Percentiles rank a stretch among this genome's conserved stretches.
phyloP scores from a whole-genome alignment of 2,797 vertebrate species.

The Eutrigla gurnardus region DNA sequence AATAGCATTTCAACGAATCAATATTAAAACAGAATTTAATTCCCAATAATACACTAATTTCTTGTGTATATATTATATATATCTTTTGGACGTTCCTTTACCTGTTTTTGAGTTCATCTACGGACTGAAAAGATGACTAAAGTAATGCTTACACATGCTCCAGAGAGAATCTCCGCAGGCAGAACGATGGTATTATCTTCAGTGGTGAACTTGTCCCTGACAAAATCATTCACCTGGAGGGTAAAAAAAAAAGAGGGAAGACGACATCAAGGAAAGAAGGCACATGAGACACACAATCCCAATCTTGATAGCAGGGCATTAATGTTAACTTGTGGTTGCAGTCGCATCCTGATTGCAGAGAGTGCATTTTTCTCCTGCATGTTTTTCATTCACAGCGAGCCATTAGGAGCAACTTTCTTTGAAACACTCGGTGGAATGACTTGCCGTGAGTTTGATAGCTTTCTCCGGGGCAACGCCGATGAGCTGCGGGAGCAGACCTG shows the following conservation, averaged over 20 bases:
- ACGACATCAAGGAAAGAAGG: conserved; percentile 41
- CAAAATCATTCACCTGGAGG: conserved; percentile 94
- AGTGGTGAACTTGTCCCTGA: conserved; percentile 95
- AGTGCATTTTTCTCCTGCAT: conserved; percentile 51
- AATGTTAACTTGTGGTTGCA: conserved; percentile 74
- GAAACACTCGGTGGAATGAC: conserved; percentile 82
- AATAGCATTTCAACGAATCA: background rate
- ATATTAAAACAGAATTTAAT: background rate
- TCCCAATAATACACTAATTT: background rate
- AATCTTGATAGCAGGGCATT: conserved; percentile 65
- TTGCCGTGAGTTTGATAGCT: conserved; percentile 98
- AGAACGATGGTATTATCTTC: conserved; percentile 90
- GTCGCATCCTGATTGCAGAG: conserved; percentile 71
- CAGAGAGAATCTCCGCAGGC: conserved; percentile 90
- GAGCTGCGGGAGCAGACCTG: conserved; percentile 97
- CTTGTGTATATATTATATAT: background rate
- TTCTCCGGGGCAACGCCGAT: conserved; percentile 98
- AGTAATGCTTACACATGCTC: conserved; percentile 91
- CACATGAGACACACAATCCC: conserved; percentile 68
- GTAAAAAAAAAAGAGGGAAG: conserved; percentile 20
- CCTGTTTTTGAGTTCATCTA: conserved; percentile 36
- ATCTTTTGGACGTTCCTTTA: background rate
- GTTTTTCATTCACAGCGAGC: conserved; percentile 69
- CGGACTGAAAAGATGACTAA: conserved; percentile 32
- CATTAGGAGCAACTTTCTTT: conserved; percentile 56